A percentile compares a stretch with the other conserved stretches of the same genome.
Conservation (phyloP, 92 coral and sea anemone species). For the Virgularia gustaviana region DNA sequence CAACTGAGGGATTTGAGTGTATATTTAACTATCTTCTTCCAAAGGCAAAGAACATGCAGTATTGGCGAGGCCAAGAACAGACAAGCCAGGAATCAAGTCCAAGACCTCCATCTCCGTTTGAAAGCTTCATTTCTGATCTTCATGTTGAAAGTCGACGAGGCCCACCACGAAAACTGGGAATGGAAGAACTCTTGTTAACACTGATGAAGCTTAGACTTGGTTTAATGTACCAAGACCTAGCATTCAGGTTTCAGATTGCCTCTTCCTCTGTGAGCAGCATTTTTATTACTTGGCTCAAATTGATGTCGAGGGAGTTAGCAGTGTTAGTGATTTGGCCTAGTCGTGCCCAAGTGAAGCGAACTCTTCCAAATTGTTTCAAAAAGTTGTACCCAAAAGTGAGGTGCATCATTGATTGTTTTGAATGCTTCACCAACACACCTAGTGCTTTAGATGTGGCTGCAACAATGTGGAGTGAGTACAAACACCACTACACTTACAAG, state of each 20-base stretch:
- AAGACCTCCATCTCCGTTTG: conserved; percentile 14
- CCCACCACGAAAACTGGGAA: conserved; percentile 39
- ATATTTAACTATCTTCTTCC: too few species aligned
- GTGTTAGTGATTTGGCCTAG: conserved; percentile 59
- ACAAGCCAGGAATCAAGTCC: too few species aligned
- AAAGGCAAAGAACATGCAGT: too few species aligned
- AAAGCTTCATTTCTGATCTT: conserved; percentile 6
- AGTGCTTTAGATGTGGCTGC: conserved; percentile 60
- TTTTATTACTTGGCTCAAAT: conserved; percentile 36
- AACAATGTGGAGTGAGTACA: conserved; percentile 27
- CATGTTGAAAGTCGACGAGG: conserved; percentile 29
- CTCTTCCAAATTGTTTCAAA: conserved; percentile 52
- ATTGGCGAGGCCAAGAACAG: too few species aligned
- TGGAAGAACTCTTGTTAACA: conserved; percentile 40
- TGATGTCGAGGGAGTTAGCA: conserved; percentile 60
- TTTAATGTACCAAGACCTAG: conserved; percentile 28
- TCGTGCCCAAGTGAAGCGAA: conserved; percentile 51
- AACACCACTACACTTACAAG: conserved; percentile 45
- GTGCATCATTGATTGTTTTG: conserved; percentile 58
- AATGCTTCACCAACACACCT: conserved; percentile 61
- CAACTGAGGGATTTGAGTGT: too few species aligned
- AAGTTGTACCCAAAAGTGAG: conserved; percentile 54
- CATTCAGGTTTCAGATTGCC: conserved; percentile 24
- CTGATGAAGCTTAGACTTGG: conserved; percentile 47
- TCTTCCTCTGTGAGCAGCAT: conserved; percentile 20